Evolutionary conservation across 2,113 vertebrate species (phyloP), one percentile per base, ranked within the genome.

Genomic region (Cynocephalus volans): DNA sequence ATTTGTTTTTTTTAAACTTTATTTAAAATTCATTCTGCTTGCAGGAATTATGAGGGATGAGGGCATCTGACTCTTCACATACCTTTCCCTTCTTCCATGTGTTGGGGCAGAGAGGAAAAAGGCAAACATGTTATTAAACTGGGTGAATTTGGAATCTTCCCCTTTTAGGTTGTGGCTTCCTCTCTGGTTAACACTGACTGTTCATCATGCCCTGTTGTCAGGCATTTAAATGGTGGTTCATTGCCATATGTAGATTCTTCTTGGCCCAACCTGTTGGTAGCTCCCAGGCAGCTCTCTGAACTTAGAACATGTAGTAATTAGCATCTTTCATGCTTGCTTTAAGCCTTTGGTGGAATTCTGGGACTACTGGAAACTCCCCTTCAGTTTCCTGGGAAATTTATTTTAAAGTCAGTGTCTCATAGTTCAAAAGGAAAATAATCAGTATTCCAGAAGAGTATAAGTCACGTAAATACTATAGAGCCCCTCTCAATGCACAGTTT

Each of bases 381-480:
- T 94, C 52, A 84, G 0, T 36, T 41, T 67, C 24, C 50, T 41
- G 0, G 95, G 90, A 88, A 65, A 67, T 73, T 69, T 81, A 56
- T 69, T 92, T 97, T 88, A 60, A 90, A 88, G 48, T 95, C 70
- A 77, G 31, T 48, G 33, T 52, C 76, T 73, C 23, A 72, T 7
- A 45, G 72, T 67, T 84, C 84, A 89, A 6, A 23, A 72, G 87
- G 70, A 91, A 93, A 67, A 67, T 26, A 62, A 45, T 48, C 60
- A 50, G 36, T 54, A 67, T 86, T 90, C 69, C 24, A 70, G 67
- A 89, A 64, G 62, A 91, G 6, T 8, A 8, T 24, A 54, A 58
- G 45, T 76, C 79, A 52, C 56, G 4, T 48, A 73, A 21, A 26
- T 94, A 48, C 64, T 86, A 28, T 18, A 82, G 67, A 58, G 11